Base-by-base conservation (phyloP, 1,140 invertebrate genomes). In the Drosophila ogumai region DNA sequence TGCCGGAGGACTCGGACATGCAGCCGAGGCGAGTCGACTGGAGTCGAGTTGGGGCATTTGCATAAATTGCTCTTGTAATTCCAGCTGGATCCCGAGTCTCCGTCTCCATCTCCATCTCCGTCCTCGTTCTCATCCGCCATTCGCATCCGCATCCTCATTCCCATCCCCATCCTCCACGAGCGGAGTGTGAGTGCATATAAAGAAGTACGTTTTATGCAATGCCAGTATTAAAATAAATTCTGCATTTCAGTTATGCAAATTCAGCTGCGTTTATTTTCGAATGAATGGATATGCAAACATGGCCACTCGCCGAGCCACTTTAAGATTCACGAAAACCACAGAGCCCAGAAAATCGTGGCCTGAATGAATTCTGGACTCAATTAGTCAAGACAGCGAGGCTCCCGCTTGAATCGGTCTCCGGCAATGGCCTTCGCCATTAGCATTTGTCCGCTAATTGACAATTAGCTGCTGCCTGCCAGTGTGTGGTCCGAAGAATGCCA, bases 231-330 rank as follows among this genome's bases (percentile, higher is more conserved):
- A 88, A 84, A 85, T 81, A 74, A 86, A 77, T 77, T 81, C 73
- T 85, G 82, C 82, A 81, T 85, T 73, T 63, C 68, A 72, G 58
- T 72, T 81, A 85, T 84, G 82, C 78, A 79, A 86, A 86, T 81
- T 68, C 6, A 50, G 46, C 43, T 74, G 47, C 46, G 56, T 68
- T 74, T 65, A 73, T 81, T 71, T 69, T 58, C 40, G 38, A 61
- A 44, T 59, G 61, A 38, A 54, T 55, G 52, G 49, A 54, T 61
- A 22, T 19, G 40, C 69, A 22, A 64, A 44, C 32, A 61, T 63
- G 50, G 59, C 72, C 41, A 56, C 49, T 67, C 15, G 52, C 34
- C 19, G 10, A 28, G 47, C 34, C 15, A 19, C 40, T 67, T 69
- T 12, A 38, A 44, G 61, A 55, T 32, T 54, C 28, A 3, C 3